Evolutionary conservation across 2,888 invertebrate genomes (phyloP), one percentile per base, ranked within the genome.

Genomic region (Galeopsomyia nigrocyanea): DNA sequence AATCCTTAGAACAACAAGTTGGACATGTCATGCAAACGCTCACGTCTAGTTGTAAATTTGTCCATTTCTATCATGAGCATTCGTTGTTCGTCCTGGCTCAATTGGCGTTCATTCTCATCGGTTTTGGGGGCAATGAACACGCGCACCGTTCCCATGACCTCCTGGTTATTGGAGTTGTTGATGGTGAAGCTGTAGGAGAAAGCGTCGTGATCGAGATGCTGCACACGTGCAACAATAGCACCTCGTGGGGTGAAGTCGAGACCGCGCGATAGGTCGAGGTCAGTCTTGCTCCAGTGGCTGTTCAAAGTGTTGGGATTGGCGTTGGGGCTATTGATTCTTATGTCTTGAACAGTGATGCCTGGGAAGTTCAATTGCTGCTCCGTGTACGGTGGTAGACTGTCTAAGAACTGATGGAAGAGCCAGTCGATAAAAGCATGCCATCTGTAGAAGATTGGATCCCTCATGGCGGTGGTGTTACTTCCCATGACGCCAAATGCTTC

Each of bases 361-460:
- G 90, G 88, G 26, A 57, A 57, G 26, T 9, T 9, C 14, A 57
- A 22, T n/a, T 57, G 19, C n/a, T 57, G 22, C 7, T 26, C 14
- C 0, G 87, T 88, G 83, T 95, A 95, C 2, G 91, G 89, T 0
- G 91, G 88, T 31, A 95, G 87, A n/a, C 91, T 91, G 73, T 88
- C 88, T 87, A 95, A 95, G 86, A 92, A 92, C 76, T 91, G 89
- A 78, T 91, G 90, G 89, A 95, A 95, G 50, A 95, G 87, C 78
- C 94, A 92, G 80, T 95, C 94, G 22, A 95, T 88, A 82, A 91
- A 92, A 0, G 92, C 90, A 82, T 95, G 95, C 93, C 93, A 95
- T 82, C 93, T 91, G 87, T 95, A 95, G 88, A 95, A 95, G 21
- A 93, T 87, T 0, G 95, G 95, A 87, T 95, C 95, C 1, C 95